Conservation (phyloP, 2,797 vertebrate species). For the Acridotheres tristis region DNA sequence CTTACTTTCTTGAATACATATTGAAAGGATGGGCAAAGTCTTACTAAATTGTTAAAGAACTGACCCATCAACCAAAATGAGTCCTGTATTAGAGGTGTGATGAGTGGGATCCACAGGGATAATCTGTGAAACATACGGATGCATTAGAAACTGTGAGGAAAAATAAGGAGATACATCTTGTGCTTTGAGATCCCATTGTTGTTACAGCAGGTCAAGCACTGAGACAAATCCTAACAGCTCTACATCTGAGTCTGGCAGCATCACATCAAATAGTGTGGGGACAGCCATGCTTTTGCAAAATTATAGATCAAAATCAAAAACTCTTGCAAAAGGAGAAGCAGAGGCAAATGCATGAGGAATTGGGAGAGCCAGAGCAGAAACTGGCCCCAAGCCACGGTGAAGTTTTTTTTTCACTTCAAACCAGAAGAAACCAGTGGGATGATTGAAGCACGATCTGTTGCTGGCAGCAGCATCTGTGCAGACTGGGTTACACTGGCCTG, state of each 20-base stretch:
- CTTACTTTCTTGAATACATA: not conserved
- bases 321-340: not conserved
- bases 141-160: not conserved
- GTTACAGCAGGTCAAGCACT: not conserved
- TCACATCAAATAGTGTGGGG: accelerated
- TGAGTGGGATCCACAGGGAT: not conserved
- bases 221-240: not conserved
- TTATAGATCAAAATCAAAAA: not conserved
- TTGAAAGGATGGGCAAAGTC: not conserved
- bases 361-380: constrained; percentile 1
- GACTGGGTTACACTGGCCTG: not conserved
- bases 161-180: not conserved
- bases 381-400: not conserved
- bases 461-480: constrained; percentile 15
- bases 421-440: not conserved
- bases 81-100: not conserved
- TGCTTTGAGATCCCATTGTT: not conserved
- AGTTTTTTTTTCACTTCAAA: not conserved
- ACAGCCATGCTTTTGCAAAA: not conserved
- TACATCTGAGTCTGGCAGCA: not conserved
- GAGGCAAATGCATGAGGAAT: not conserved
- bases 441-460: not conserved
- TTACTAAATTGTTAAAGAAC: not conserved
- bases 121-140: not conserved
- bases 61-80: not conserved